Evolutionary conservation across 2,113 vertebrate genomes (phyloP).

Genomic region (Morone saxatilis): DNA sequence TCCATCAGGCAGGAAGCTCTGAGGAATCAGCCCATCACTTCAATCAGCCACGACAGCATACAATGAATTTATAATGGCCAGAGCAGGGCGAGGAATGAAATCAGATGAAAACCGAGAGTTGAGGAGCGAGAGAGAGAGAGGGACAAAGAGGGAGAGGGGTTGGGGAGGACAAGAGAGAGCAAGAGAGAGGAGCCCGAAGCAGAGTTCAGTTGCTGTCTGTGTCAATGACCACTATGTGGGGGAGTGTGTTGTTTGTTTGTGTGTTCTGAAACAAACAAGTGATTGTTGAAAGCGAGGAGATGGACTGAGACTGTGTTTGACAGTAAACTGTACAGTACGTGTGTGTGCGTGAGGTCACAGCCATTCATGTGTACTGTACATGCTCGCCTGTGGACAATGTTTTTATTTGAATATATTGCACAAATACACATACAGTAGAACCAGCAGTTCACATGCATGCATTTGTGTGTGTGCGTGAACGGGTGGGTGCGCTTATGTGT

Average conservation of each 20-base stretch:
- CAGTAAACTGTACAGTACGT: slow-evolving; percentile 57
- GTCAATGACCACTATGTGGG: slow-evolving; percentile 75
- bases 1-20: slow-evolving; percentile 84
- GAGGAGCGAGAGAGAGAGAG: slow-evolving; percentile 20
- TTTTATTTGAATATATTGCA: slow-evolving; percentile 12
- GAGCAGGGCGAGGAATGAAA: slow-evolving; percentile 65
- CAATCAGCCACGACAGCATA: slow-evolving; percentile 83
- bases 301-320: slow-evolving; percentile 73
- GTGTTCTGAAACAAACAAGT: slow-evolving; percentile 82
- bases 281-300: slow-evolving; percentile 80
- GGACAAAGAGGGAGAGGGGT: slow-evolving; percentile 14
- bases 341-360: slow-evolving; percentile 10
- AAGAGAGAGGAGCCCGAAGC: slow-evolving; percentile 30
- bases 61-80: slow-evolving; percentile 84
- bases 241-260: slow-evolving; percentile 81
- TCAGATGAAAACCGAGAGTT: slow-evolving; percentile 60
- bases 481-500: slow-evolving; percentile 40
- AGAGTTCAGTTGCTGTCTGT: slow-evolving; percentile 55
- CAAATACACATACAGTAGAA: slow-evolving; percentile 23
- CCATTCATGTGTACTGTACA: background rate
- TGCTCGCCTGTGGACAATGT: background rate
- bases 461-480: background rate
- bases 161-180: slow-evolving; percentile 45
- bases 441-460: slow-evolving; percentile 9
- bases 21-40: slow-evolving; percentile 87